A percentile compares a stretch with the other conserved stretches of the same genome.
phyloP scores from a whole-genome alignment of 2,797 vertebrate genomes.

The Brotogeris chrysoptera region DNA sequence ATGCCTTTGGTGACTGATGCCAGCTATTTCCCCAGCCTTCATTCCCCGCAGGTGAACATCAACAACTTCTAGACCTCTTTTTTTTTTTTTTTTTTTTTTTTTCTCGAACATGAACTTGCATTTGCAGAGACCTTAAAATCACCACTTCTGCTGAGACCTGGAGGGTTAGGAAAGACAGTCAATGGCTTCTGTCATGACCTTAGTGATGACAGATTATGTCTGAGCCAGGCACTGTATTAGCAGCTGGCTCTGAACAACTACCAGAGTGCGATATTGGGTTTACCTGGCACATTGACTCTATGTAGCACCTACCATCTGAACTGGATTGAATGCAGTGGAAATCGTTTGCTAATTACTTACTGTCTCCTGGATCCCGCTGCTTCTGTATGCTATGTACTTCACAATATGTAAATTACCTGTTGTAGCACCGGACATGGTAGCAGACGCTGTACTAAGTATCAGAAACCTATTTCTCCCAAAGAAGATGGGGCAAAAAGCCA shows the following conservation, averaged over 20 bases:
- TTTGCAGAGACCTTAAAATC: neutral
- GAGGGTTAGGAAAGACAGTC: neutral
- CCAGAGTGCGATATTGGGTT: fast-evolving
- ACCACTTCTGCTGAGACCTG: neutral
- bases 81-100: neutral
- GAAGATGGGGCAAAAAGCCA: neutral
- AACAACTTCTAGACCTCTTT: neutral
- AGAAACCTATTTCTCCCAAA: neutral
- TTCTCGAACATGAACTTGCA: fast-evolving
- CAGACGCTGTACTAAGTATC: neutral
- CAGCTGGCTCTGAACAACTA: neutral
- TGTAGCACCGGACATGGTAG: neutral
- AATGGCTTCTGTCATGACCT: neutral
- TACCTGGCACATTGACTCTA: fast-evolving
- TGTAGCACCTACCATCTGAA: neutral
- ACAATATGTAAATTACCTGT: neutral
- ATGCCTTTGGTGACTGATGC: neutral
- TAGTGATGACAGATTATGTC: neutral
- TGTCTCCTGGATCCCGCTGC: neutral
- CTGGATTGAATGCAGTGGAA: neutral
- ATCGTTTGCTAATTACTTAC: neutral
- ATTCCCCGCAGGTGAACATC: neutral
- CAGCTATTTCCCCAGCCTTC: neutral
- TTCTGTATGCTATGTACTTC: neutral
- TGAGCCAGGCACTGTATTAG: neutral